Evolutionary conservation across 2,797 vertebrate genomes (phyloP).

Genomic region (Mergus octosetaceus): DNA sequence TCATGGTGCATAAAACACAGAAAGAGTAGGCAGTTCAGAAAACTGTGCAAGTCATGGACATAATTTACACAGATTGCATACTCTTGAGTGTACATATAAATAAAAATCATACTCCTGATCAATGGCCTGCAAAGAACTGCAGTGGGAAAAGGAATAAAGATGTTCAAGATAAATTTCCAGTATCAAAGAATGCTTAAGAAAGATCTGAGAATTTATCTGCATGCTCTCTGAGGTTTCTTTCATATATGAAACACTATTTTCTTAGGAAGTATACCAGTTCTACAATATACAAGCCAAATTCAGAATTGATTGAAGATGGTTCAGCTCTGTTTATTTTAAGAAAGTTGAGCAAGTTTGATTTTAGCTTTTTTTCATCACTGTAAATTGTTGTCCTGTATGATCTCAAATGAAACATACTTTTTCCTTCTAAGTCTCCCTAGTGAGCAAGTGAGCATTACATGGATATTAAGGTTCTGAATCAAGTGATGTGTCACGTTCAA

Average conservation of each 20-base stretch:
- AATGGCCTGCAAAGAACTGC: neutral
- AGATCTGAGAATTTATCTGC: neutral
- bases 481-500: neutral
- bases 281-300: neutral
- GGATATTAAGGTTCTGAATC: conserved; percentile 10
- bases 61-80: neutral
- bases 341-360: neutral
- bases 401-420: neutral
- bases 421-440: neutral
- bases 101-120: neutral
- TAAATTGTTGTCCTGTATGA: neutral
- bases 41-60: neutral
- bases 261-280: neutral
- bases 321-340: neutral
- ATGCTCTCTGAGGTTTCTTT: neutral
- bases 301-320: neutral
- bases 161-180: neutral
- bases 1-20: rapidly evolving
- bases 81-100: neutral
- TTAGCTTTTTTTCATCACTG: neutral
- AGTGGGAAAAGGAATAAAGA: neutral
- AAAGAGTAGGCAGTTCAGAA: neutral
- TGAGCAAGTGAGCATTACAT: neutral
- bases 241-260: neutral
- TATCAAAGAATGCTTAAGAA: neutral